A percentile compares a stretch with the other conserved stretches of the same genome.
phyloP scores from a whole-genome alignment of 2,888 invertebrate genomes.

The Drosophila diplacantha region DNA sequence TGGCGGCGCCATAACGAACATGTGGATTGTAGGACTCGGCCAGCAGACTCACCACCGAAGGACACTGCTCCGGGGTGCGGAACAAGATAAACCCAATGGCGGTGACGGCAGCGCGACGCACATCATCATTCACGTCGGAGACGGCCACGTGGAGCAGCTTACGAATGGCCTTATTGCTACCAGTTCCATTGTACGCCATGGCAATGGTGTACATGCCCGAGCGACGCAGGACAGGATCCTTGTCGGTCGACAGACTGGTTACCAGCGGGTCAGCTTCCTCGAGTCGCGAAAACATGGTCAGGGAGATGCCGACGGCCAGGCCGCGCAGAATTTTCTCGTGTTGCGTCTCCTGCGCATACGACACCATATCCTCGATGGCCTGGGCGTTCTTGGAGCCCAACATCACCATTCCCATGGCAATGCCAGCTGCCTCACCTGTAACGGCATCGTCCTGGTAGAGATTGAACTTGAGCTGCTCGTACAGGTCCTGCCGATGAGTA shows the following conservation, averaged over 20 bases:
- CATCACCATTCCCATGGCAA: conserved; percentile 99
- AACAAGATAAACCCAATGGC: conserved; percentile 98
- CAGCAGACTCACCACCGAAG: conserved; percentile 96
- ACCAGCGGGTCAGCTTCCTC: conserved; percentile 98
- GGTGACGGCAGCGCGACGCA: conserved; percentile 97
- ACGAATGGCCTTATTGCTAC: conserved; percentile 97
- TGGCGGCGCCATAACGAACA: conserved; percentile 98
- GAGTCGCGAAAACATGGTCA: conserved; percentile 97
- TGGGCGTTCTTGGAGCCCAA: conserved; percentile 93
- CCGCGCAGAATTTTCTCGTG: conserved; percentile 99
- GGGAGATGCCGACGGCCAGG: conserved; percentile 95
- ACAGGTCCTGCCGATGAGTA: conserved; percentile 95
- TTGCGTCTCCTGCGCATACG: conserved; percentile 91
- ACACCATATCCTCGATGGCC: conserved; percentile 96
- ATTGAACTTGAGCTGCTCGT: conserved; percentile 97
- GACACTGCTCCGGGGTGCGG: conserved; percentile 96
- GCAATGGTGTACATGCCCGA: conserved; percentile 99
- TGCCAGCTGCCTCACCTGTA: conserved; percentile 98
- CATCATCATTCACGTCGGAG: conserved; percentile 99
- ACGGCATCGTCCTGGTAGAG: conserved; percentile 99
- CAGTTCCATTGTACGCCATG: conserved; percentile 98
- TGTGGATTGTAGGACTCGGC: conserved; percentile 99
- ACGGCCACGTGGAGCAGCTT: conserved; percentile 97
- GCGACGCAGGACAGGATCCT: conserved; percentile 95
- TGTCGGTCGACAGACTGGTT: conserved; percentile 91